Conservation (phyloP, 2,113 vertebrate genomes). For the Trichechus manatus region DNA sequence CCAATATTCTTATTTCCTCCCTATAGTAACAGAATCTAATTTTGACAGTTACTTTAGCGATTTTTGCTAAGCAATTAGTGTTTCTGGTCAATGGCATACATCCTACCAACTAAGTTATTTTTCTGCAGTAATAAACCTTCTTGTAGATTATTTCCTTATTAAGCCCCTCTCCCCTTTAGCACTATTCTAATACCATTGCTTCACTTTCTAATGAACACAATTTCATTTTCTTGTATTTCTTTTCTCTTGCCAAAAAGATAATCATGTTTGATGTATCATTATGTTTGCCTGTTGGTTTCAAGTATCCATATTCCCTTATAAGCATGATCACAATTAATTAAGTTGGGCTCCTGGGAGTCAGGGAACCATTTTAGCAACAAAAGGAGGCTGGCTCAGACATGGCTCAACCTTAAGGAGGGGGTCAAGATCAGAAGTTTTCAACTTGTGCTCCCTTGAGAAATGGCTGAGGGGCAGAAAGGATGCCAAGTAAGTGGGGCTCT, state of each 20-base stretch:
- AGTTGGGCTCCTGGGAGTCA: neutral
- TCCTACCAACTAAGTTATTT: neutral
- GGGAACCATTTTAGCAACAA: slow-evolving; percentile 31
- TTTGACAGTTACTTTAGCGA: neutral
- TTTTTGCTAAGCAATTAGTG: slow-evolving; percentile 11
- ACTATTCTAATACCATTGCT: neutral
- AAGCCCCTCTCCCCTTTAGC: neutral
- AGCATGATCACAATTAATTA: neutral
- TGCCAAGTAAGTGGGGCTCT: neutral
- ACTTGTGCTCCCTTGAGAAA: neutral
- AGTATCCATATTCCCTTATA: neutral
- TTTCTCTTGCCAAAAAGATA: neutral
- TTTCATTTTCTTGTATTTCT: neutral
- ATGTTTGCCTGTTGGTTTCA: neutral
- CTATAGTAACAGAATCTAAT: slow-evolving; percentile 27
- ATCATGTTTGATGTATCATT: neutral
- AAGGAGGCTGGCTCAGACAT: neutral
- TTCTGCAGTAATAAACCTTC: neutral
- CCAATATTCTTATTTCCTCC: neutral
- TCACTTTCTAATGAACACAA: slow-evolving; percentile 3
- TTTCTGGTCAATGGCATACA: neutral
- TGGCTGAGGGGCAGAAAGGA: neutral
- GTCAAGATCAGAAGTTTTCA: slow-evolving; percentile 1
- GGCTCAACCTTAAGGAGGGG: neutral
- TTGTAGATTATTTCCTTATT: neutral